phyloP scores from a whole-genome alignment of 2,113 vertebrate genomes.

The Cottus gobio region DNA sequence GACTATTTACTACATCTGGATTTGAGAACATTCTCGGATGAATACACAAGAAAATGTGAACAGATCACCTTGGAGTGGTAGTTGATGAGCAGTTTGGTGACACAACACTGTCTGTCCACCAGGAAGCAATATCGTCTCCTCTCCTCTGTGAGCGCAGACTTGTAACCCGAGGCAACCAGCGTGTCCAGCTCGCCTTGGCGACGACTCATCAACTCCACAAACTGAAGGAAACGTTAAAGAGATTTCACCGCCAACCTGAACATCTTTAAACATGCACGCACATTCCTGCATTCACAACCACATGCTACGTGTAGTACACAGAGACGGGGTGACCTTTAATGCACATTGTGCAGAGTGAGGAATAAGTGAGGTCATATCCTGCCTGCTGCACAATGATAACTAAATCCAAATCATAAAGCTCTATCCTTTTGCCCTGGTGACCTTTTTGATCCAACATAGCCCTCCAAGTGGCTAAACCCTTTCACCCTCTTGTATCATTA shows the following conservation, averaged over 20 bases:
- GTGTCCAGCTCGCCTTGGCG: slow-evolving; percentile 86
- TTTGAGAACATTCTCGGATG: not conserved
- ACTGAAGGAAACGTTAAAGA: slow-evolving; percentile 69
- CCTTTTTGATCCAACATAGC: slow-evolving; percentile 29
- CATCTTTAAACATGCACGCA: not conserved
- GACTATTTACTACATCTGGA: not conserved
- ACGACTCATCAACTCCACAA: slow-evolving; percentile 89
- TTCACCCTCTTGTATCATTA: slow-evolving; percentile 43
- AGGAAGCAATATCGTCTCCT: slow-evolving; percentile 88
- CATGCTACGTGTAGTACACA: not conserved
- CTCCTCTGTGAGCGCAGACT: slow-evolving; percentile 87
- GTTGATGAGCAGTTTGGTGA: slow-evolving; percentile 87
- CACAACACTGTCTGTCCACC: slow-evolving; percentile 88
- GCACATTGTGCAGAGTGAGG: slow-evolving; percentile 17
- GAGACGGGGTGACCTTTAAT: slow-evolving; percentile 48
- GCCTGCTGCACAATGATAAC: slow-evolving; percentile 45
- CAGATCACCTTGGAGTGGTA: slow-evolving; percentile 87
- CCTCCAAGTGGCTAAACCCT: slow-evolving; percentile 21
- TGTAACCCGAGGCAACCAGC: slow-evolving; percentile 87
- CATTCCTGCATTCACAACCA: not conserved
- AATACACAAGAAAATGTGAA: not conserved
- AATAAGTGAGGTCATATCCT: slow-evolving; percentile 63
- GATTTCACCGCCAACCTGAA: not conserved
- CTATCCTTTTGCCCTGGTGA: slow-evolving; percentile 5
- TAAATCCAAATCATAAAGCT: slow-evolving; percentile 31